Evolutionary conservation across 2,888 invertebrate genomes (phyloP), one percentile per base, ranked within the genome.

Genomic region (Leucania comma): DNA sequence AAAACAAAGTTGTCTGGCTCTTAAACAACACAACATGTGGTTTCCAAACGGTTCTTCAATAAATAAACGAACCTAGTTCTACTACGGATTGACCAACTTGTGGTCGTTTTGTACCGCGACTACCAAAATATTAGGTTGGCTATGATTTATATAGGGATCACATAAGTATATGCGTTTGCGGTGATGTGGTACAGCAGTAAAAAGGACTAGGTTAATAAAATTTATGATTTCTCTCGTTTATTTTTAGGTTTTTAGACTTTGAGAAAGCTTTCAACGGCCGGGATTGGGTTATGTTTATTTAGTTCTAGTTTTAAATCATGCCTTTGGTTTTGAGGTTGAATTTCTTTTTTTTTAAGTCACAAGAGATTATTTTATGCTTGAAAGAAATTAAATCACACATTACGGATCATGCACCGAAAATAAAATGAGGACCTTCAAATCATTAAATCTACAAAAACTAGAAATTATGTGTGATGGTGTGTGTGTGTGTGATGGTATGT

Each of bases 1-100:
- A 70, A 79, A 72, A 74, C 69, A 73, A 75, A 77, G 75, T 75
- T 68, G 46, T 38, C 77, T 75, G 76, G 71, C 88, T 86, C 88
- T 78, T 82, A 77, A 63, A 73, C 85, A 77, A 87, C 64, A 71
- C 75, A 81, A 86, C 90, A 89, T 89, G 88, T 89, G 91, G 90
- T 87, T 86, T 86, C 84, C 88, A 90, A 87, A 83, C 87, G 84
- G 83, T 80, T 79, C 84, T 81, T 84, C 84, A 84, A 87, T 90
- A 91, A 92, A 92, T 89, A 92, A 91, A 90, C 86, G 75, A 77
- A 83, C 61, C 68, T 70, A 78, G 69, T 77, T 78, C 56, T 68
- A 77, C 59, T 78, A 62, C 29, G 67, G 64, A 76, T 75, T 78
- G 78, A 72, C 75, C 80, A 76, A 75, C 20, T 78, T 78, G 76